Evolutionary conservation across 2,113 vertebrate species (phyloP), one percentile per base, ranked within the genome.

Genomic region (Scatophagus argus): DNA sequence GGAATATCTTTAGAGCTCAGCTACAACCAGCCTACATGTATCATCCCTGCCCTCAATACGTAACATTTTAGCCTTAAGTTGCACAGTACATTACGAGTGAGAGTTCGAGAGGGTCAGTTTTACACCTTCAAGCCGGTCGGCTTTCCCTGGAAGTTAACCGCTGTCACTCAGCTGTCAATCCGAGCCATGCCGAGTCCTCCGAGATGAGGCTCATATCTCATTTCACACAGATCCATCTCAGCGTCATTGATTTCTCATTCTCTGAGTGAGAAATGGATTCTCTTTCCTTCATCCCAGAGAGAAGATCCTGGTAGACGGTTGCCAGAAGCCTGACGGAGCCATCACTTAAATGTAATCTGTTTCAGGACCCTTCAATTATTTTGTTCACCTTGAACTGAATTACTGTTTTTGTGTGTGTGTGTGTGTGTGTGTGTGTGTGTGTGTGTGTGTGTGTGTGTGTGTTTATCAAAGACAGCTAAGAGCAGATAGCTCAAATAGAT

Each of bases 181-280:
- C 23, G 39, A 67, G 49, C 38, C 23, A 23, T 1, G 34, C 34
- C 25, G 12, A 55, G 36, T 82, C 85, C 87, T 71, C 52, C 0
- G 51, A 85, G 87, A 80, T 46, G 2, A 47, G 23, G 56, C 76
- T 90, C 84, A 68, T 90, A 87, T 90, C 88, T 89, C 84, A 91
- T 90, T 89, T 89, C 87, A 84, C 86, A 87, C 64, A 73, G 67
- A 77, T 81, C 88, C 81, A 77, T 84, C 87, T 65, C 34, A 6
- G 44, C 79, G 74, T 89, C 86, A 70, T 87, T 74, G 87, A 88
- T 92, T 92, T 91, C 77, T 89, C 83, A 75, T 83, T 79, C 76
- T 79, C 19, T 2, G 46, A 67, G 70, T 78, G 74, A 87, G 73
- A 87, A 87, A 89, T 86, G 54, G 81, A 91, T 85, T 83, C 69